phyloP scores from a whole-genome alignment of 2,888 invertebrate genomes.

The Chironomus tentans region DNA sequence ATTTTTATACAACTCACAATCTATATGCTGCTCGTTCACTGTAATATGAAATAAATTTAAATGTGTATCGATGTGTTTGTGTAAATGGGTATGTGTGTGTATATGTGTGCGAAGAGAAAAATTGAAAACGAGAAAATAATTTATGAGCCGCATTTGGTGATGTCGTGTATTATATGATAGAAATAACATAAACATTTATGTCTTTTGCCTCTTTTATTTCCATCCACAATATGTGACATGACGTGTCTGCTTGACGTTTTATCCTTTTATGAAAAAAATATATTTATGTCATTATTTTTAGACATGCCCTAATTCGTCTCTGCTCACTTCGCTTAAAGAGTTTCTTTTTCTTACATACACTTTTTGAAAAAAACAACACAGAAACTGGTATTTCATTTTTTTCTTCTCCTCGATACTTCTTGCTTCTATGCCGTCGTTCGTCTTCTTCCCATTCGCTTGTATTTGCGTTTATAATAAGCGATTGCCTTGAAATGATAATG shows the following conservation, averaged over 20 bases:
- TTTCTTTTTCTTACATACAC: neutral
- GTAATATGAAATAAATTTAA: neutral
- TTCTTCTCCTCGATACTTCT: neutral
- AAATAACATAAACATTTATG: neutral
- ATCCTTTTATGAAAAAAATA: too few species aligned
- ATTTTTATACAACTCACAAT: neutral
- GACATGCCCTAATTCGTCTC: neutral
- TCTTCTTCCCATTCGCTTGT: constrained; percentile 3
- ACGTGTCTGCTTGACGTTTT: too few species aligned
- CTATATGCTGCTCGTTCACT: neutral
- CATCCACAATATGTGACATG: too few species aligned
- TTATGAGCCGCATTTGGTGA: neutral
- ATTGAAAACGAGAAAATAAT: neutral
- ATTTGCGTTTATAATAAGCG: constrained; percentile 8
- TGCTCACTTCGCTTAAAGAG: neutral
- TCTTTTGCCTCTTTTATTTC: too few species aligned
- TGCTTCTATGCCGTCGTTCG: neutral
- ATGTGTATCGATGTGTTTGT: neutral
- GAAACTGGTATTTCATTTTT: constrained; percentile 4
- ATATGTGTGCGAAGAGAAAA: neutral
- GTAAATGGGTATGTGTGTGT: neutral
- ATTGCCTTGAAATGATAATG: constrained; percentile 10
- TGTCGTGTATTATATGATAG: neutral
- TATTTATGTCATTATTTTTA: too few species aligned
- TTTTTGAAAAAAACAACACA: neutral